Evolutionary conservation across 2,797 vertebrate genomes (phyloP), one percentile per base, ranked within the genome.

Genomic region (Lophius americanus): DNA sequence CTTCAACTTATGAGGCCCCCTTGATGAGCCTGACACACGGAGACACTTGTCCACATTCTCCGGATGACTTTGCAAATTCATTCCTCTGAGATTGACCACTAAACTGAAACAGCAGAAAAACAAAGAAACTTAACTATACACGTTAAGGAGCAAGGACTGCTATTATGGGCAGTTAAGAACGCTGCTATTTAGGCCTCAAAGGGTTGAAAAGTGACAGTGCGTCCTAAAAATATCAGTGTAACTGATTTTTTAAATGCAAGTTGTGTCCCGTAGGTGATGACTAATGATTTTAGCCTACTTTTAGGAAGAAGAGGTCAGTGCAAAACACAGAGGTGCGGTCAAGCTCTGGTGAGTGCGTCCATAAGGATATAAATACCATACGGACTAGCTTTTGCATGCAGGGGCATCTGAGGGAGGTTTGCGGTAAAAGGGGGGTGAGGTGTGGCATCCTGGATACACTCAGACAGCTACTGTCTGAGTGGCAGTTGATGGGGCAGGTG

Each of bases 401-500:
- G 14, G 52, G 64, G 71, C 60, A 36, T n/a, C 14, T 41, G 44
- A 39, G 65, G 42, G 42, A 8, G 68, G 71, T 50, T 43, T n/a
- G 55, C 39, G 58, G 47, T 10, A 37, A 57, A 54, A 52, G 47
- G 51, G 66, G 56, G 62, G 66, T 41, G 53, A 85, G 82, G 81
- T 66, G 58, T 68, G 66, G 86, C 75, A 70, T 86, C 75, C 43
- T 73, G 68, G 76, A 74, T 53, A 77, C 14, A 43, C 54, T 66
- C 73, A 82, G 54, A 82, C 79, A 87, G 50, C 10, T 66, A 41
- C 70, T 48, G 83, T 82, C 86, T 87, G 87, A 88, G 68, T 78
- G 89, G 88, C 91, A 92, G 90, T 89, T 92, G 89, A 92, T 86
- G 76, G 78, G 82, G 84, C 90, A 94, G 91, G 88, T 93, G 91